Evolutionary conservation across 2,113 vertebrate species (phyloP).

Genomic region (Trematomus loennbergii): DNA sequence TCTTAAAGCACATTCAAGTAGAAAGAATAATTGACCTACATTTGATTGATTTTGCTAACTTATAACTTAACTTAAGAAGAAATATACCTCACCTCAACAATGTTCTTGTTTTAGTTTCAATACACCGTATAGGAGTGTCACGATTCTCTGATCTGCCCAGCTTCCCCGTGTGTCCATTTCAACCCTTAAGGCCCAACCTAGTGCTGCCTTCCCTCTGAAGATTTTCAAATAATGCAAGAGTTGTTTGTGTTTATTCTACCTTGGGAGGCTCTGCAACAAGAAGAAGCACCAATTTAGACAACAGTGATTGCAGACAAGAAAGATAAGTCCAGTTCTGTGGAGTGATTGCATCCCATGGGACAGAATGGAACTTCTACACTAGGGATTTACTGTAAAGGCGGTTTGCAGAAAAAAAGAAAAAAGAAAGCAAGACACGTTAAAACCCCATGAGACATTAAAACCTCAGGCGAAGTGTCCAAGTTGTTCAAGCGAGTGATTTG

Average conservation of each 20-base stretch:
- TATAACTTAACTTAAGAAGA: no score
- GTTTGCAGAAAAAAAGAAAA: neutral
- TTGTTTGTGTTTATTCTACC: constrained; percentile 12
- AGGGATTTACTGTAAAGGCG: constrained; percentile 11
- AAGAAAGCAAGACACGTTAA: constrained; percentile 22
- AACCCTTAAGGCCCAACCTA: constrained; percentile 5
- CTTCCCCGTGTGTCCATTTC: neutral
- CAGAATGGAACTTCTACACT: constrained; percentile 16
- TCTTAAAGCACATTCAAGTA: no score
- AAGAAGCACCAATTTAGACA: constrained; percentile 32
- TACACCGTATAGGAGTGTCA: neutral
- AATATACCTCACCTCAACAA: no score
- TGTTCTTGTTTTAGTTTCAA: constrained; percentile 10
- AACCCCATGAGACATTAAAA: constrained; percentile 8
- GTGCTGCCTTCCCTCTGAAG: neutral
- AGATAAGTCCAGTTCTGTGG: constrained; percentile 21
- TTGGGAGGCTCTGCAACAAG: constrained; percentile 23
- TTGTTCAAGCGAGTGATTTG: constrained; percentile 2
- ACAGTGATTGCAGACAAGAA: constrained; percentile 17
- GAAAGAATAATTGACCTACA: no score
- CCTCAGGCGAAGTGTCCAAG: constrained; percentile 17
- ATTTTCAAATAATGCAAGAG: constrained; percentile 28
- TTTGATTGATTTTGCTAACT: no score
- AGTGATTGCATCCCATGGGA: constrained; percentile 42
- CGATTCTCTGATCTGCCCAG: constrained; percentile 27